These are phyloP conservation scores for Stenolophus ochropezus DNA, from an alignment of 2,888 invertebrate genomes.

Conservation along the genomic window DNA sequence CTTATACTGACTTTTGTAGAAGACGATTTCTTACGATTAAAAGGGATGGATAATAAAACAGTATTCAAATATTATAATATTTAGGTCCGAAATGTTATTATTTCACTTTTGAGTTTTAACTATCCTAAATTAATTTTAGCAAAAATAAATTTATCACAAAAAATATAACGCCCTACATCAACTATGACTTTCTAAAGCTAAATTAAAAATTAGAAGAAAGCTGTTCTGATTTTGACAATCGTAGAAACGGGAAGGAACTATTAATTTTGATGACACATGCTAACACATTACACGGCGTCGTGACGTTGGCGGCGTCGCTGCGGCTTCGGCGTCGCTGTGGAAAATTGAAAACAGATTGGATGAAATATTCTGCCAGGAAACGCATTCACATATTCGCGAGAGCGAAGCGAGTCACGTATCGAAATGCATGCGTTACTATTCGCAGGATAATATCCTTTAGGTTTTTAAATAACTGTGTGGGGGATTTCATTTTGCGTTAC, in stretches of 20 bases:
- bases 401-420: not conserved
- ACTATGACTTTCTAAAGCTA: too few species aligned
- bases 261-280: slow-evolving; percentile 35
- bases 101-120: too few species aligned
- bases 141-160: too few species aligned
- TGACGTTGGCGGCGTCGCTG: not conserved
- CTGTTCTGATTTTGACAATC: not conserved
- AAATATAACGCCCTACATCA: too few species aligned
- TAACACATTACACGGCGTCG: slow-evolving; percentile 10
- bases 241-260: not conserved
- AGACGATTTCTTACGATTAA: too few species aligned
- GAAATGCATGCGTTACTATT: slow-evolving; percentile 7
- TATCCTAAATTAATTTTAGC: too few species aligned
- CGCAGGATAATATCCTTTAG: slow-evolving; percentile 12
- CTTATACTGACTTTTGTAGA: too few species aligned
- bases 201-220: too few species aligned
- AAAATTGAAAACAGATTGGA: slow-evolving; percentile 51
- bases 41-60: too few species aligned
- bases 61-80: too few species aligned
- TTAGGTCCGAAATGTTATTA: too few species aligned
- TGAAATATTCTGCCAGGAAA: slow-evolving; percentile 49
- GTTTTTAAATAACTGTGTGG: slow-evolving; percentile 18
- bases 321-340: slow-evolving; percentile 14
- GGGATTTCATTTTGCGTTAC: not conserved
- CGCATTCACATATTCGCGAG: slow-evolving; percentile 14